Evolutionary conservation across 2,797 vertebrate species (phyloP).

Genomic region (Bovichtus variegatus): DNA sequence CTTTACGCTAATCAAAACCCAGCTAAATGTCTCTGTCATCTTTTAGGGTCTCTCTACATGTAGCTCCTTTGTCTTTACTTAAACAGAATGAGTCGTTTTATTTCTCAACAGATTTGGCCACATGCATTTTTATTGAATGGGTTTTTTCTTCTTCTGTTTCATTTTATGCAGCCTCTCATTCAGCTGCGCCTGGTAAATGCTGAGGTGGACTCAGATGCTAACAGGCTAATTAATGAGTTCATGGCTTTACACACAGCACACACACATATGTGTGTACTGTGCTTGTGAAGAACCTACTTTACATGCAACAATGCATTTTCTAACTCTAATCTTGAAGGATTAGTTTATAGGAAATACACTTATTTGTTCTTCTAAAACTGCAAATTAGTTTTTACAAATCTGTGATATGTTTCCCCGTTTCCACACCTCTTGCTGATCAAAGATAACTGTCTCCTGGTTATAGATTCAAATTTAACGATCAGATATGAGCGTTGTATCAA

Average conservation of each 20-base stretch:
- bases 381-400: not conserved
- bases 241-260: not conserved
- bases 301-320: not conserved
- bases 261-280: not conserved
- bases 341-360: not conserved
- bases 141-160: not conserved
- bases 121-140: not conserved
- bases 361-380: not conserved
- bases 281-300: not conserved
- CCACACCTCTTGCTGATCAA: not conserved
- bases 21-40: conserved; percentile 13
- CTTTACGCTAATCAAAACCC: conserved; percentile 45
- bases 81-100: not conserved
- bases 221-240: not conserved
- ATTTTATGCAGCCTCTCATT: not conserved
- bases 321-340: not conserved
- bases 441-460: not conserved
- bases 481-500: not conserved
- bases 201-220: not conserved
- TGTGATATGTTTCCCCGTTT: not conserved
- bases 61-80: not conserved
- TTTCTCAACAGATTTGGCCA: not conserved
- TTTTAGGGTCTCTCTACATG: not conserved
- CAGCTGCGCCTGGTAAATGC: not conserved
- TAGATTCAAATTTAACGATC: not conserved